phyloP scores from a whole-genome alignment of 1,140 invertebrate genomes.

The Aphis craccivora region DNA sequence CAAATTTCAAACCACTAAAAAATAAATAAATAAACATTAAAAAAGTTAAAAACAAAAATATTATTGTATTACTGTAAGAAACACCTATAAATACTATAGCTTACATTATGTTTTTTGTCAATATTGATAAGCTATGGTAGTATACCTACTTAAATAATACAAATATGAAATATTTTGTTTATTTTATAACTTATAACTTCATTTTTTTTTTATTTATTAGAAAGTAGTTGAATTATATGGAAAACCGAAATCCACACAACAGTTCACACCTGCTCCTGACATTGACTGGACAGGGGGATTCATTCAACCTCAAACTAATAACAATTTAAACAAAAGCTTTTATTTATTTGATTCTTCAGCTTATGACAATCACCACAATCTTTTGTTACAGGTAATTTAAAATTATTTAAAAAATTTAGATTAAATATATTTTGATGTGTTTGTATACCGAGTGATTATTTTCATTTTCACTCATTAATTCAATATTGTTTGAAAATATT shows the following conservation, averaged over 20 bases:
- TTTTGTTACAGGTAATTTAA: constrained; percentile 73
- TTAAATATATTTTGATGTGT: neutral
- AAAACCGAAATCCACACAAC: neutral
- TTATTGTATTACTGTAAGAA: neutral
- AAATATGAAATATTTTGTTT: neutral
- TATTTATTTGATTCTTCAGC: constrained; percentile 75
- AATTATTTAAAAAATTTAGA: neutral
- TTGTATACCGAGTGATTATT: neutral
- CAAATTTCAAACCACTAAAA: neutral
- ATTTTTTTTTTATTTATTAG: constrained; percentile 19
- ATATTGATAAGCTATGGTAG: neutral
- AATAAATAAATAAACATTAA: neutral
- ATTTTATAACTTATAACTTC: neutral
- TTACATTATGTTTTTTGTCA: neutral
- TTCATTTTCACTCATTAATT: no score
- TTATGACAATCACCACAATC: constrained; percentile 73
- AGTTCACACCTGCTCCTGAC: neutral
- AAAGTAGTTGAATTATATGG: constrained; percentile 54
- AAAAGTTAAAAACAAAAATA: neutral
- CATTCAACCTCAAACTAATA: neutral
- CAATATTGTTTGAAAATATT: no score
- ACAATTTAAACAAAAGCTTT: constrained; percentile 68
- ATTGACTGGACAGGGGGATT: neutral
- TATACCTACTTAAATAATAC: neutral
- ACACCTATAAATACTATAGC: neutral